A percentile compares a stretch with the other conserved stretches of the same genome.
Evolutionary conservation across 2,113 vertebrate species (phyloP).

Genomic region (Odocoileus virginianus): DNA sequence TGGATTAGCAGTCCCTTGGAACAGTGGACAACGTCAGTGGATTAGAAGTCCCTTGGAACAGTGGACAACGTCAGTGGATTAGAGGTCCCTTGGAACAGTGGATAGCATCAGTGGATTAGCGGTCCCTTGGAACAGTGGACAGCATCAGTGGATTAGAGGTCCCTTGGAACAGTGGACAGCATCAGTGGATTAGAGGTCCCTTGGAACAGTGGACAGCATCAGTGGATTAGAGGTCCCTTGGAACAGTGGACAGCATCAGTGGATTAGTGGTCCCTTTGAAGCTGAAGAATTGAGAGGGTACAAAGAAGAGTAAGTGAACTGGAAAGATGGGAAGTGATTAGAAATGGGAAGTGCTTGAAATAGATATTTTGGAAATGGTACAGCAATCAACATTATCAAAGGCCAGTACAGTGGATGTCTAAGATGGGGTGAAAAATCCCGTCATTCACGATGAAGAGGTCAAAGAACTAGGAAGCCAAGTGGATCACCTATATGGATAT

Average conservation of each 20-base stretch:
- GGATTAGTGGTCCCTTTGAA: background rate
- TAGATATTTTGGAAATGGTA: background rate
- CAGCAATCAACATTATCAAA: background rate
- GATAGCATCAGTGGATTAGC: background rate
- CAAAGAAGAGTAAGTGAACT: background rate
- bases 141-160: background rate
- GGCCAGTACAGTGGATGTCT: background rate
- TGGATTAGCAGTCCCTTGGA: background rate
- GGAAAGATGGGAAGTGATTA: background rate
- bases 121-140: background rate
- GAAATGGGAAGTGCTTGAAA: background rate
- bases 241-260: background rate
- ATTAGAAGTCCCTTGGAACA: background rate
- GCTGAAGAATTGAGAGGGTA: background rate
- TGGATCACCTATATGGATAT: background rate
- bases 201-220: background rate
- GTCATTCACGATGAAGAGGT: background rate
- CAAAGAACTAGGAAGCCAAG: background rate
- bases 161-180: background rate
- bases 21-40: background rate
- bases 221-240: background rate
- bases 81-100: background rate
- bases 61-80: background rate
- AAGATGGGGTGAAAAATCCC: background rate
- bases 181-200: background rate